Evolutionary conservation across 2,797 vertebrate species (phyloP), one percentile per base, ranked within the genome.

Genomic region (Gymnoscopelus braueri): DNA sequence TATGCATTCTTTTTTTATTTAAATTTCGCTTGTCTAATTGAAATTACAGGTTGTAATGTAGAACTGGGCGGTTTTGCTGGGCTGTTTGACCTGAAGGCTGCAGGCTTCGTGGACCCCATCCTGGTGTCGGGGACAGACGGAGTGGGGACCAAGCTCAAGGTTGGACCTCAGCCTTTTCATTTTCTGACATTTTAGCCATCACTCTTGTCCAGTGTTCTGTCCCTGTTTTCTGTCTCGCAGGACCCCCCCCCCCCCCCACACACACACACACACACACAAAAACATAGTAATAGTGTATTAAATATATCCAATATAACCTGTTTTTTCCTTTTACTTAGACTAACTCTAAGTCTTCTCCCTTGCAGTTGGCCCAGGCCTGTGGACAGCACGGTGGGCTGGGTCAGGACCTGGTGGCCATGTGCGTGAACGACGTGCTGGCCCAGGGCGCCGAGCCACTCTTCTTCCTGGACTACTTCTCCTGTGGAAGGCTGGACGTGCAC

Each of bases 321-420:
- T 19, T 19, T 19, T 19, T 19, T 19, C 1, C 19, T 19, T 19
- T 19, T 19, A 19, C 19, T 19, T 19, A 19, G 19, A 19, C 19
- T 19, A 19, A 19, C 19, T 19, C 19, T 19, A 19, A 19, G 19
- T 29, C 26, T 29, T 29, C 2, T 29, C 26, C 26, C 26, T 29
- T 29, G 26, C 2, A 29, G 26, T 4, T 29, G 26, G 96, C 98
- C 0, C 97, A 98, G 80, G 92, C 89, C 0, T 98, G 96, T 48
- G 79, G 92, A 48, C 93, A 90, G 52, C 97, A 98, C 0, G 75
- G 87, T 62, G 87, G 93, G 13, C 93, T 99, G 19, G 97, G 98
- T 51, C 97, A 99, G 80, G 98, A 99, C 78, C 88, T 99, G 92
- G 97, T 99, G 51, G 97, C 97, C 29, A 97, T 99, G 98, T 99